Conservation (phyloP, 2,113 vertebrate species). For the Aptenodytes patagonicus region DNA sequence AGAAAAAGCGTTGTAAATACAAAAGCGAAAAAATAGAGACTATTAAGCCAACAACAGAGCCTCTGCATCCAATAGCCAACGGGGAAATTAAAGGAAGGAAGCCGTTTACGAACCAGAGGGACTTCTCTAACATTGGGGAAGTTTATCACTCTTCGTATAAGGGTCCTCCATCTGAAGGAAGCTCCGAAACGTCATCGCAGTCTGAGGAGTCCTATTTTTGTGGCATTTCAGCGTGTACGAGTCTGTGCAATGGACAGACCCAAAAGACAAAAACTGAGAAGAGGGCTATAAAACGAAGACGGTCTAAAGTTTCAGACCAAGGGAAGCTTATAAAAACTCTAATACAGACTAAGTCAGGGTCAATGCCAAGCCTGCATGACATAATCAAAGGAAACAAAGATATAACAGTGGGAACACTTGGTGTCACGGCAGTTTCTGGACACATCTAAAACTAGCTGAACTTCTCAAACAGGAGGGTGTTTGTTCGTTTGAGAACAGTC, state of each 20-base stretch:
- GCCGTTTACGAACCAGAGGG: slow-evolving; percentile 79
- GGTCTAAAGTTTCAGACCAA: slow-evolving; percentile 88
- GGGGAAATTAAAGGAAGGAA: slow-evolving; percentile 82
- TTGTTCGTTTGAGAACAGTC: slow-evolving; percentile 72
- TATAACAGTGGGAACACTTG: slow-evolving; percentile 86
- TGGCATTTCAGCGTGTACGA: slow-evolving; percentile 80
- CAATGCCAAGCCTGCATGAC: slow-evolving; percentile 89
- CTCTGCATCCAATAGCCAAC: slow-evolving; percentile 73
- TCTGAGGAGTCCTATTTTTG: slow-evolving; percentile 91
- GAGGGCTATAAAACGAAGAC: slow-evolving; percentile 85
- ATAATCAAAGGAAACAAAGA: slow-evolving; percentile 95
- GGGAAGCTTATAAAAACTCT: slow-evolving; percentile 80
- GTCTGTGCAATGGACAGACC: slow-evolving; percentile 85
- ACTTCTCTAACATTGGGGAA: slow-evolving; percentile 79
- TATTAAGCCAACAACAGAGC: slow-evolving; percentile 73
- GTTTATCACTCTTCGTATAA: slow-evolving; percentile 80
- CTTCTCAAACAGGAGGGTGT: slow-evolving; percentile 64
- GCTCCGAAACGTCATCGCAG: slow-evolving; percentile 88
- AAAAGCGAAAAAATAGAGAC: slow-evolving; percentile 91
- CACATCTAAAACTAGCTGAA: slow-evolving; percentile 79
- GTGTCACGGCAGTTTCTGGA: slow-evolving; percentile 88
- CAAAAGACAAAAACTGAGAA: slow-evolving; percentile 89
- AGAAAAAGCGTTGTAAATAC: slow-evolving; percentile 95
- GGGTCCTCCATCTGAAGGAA: slow-evolving; percentile 84
- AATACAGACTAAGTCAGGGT: slow-evolving; percentile 81